These are phyloP conservation scores for Drosophila seguyi DNA, from an alignment of 1,140 invertebrate species.

Conservation along the genomic window DNA sequence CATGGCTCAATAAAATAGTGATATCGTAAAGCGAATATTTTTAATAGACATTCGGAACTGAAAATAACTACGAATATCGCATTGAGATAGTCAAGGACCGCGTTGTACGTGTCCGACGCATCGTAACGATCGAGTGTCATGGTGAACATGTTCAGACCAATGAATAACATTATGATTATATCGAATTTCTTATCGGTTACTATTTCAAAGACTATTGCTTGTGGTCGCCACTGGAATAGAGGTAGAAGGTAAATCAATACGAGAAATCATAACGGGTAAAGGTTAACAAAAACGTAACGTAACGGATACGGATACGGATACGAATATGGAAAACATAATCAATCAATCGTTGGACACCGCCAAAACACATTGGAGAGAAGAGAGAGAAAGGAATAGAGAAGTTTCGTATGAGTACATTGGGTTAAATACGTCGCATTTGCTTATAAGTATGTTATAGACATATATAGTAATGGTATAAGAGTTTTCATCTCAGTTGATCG, in stretches of 20 bases:
- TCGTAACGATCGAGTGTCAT: conserved; percentile 99
- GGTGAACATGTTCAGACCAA: conserved; percentile 98
- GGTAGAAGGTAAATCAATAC: conserved; percentile 52
- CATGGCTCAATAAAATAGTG: conserved; percentile 99
- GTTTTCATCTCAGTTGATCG: conserved; percentile 29
- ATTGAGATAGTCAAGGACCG: conserved; percentile 95
- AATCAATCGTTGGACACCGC: conserved; percentile 44
- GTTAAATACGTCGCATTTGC: conserved; percentile 55
- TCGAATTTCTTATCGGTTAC: conserved; percentile 99
- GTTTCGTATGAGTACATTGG: conserved; percentile 77
- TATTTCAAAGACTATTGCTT: conserved; percentile 98
- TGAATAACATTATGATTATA: conserved; percentile 99
- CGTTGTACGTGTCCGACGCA: conserved; percentile 92
- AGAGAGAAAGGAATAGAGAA: conserved; percentile 81
- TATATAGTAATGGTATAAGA: conserved; percentile 35
- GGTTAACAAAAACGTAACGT: conserved; percentile 16
- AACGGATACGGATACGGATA: conserved; percentile 1
- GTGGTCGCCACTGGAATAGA: conserved; percentile 93
- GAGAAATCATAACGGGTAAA: conserved; percentile 34
- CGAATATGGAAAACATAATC: conserved; percentile 20
- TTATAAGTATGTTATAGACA: conserved; percentile 41
- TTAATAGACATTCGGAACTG: conserved; percentile 98
- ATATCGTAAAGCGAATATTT: conserved; percentile 98
- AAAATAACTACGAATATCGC: conserved; percentile 99
- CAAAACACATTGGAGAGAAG: conserved; percentile 73